A percentile compares a stretch with the other conserved stretches of the same genome.
These are phyloP conservation scores for Hirundo rustica DNA, from an alignment of 2,797 vertebrate genomes.

Conservation along the genomic window DNA sequence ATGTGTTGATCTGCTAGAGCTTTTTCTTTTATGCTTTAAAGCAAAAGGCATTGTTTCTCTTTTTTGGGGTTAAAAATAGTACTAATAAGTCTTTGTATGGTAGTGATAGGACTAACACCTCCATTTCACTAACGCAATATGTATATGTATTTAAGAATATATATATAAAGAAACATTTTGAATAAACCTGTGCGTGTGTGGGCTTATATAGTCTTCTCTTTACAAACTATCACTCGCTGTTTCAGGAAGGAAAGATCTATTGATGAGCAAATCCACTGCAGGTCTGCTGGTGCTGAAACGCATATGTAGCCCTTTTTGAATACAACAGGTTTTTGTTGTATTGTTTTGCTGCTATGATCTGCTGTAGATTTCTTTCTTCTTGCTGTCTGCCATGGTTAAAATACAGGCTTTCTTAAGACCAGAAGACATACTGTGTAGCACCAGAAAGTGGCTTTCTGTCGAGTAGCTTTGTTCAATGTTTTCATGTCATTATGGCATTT, in stretches of 20 bases:
- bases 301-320: neutral
- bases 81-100: neutral
- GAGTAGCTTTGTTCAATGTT: neutral
- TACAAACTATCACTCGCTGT: neutral
- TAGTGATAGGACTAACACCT: neutral
- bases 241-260: neutral
- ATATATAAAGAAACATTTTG: neutral
- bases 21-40: neutral
- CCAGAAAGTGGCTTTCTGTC: neutral
- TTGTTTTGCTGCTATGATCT: neutral
- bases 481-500: neutral
- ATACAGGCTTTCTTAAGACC: neutral
- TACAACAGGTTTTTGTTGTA: neutral
- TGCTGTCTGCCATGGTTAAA: neutral
- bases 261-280: neutral
- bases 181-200: accelerated
- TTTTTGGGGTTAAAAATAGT: neutral
- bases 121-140: neutral
- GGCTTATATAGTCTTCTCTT: neutral
- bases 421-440: neutral
- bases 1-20: neutral
- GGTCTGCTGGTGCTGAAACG: neutral
- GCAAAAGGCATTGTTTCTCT: neutral
- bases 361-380: neutral
- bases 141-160: neutral